Percentiles rank a stretch among this genome's conserved stretches.
These are phyloP conservation scores for Xenus cinereus DNA, from an alignment of 2,113 vertebrate genomes.

Conservation along the genomic window DNA sequence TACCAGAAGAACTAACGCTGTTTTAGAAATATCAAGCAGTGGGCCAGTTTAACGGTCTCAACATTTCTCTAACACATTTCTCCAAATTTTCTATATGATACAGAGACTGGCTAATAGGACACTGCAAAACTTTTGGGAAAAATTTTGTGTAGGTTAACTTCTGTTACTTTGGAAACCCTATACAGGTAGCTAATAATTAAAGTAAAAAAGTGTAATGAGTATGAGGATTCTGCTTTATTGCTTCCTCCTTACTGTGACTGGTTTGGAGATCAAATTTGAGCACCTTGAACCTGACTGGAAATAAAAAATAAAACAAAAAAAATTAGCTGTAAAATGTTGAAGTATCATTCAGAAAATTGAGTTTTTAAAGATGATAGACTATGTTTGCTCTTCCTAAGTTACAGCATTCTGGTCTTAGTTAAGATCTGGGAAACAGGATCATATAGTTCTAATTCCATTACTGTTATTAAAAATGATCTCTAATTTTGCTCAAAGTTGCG, in stretches of 20 bases:
- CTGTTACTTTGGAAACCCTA: slow-evolving; percentile 23
- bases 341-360: slow-evolving; percentile 15
- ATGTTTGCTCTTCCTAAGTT: not conserved
- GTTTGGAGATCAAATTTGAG: slow-evolving; percentile 44
- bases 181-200: slow-evolving; percentile 35
- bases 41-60: slow-evolving; percentile 52
- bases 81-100: slow-evolving; percentile 40
- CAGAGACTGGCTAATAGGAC: slow-evolving; percentile 54
- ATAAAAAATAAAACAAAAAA: not conserved
- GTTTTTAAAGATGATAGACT: not conserved
- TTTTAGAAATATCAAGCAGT: slow-evolving; percentile 61
- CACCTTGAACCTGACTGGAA: slow-evolving; percentile 41
- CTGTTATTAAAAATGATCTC: slow-evolving; percentile 38
- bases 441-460: slow-evolving; percentile 55
- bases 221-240: slow-evolving; percentile 22
- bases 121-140: slow-evolving; percentile 51
- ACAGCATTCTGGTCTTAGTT: slow-evolving; percentile 46
- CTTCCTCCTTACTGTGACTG: slow-evolving; percentile 24
- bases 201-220: not conserved
- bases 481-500: slow-evolving; percentile 30
- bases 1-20: slow-evolving; percentile 71
- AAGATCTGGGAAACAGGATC: slow-evolving; percentile 56
- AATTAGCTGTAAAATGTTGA: slow-evolving; percentile 5
- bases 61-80: slow-evolving; percentile 40
- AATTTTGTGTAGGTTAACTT: slow-evolving; percentile 9